phyloP scores from a whole-genome alignment of 2,797 vertebrate species.

The Neopelma chrysocephalum region DNA sequence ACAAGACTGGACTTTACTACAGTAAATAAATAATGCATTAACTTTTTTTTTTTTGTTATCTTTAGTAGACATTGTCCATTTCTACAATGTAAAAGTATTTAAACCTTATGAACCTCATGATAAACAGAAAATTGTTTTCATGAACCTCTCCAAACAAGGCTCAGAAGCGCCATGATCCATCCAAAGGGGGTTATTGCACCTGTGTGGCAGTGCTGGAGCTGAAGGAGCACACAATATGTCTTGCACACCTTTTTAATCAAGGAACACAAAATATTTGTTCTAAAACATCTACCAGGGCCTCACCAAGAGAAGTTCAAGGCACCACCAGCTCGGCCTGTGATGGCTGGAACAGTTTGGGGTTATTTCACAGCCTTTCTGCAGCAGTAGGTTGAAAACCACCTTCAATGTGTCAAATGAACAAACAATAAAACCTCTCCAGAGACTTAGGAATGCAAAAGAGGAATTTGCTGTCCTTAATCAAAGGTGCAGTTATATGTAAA shows the following conservation, averaged over 20 bases:
- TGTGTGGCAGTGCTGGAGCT: background rate
- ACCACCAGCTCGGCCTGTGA: background rate
- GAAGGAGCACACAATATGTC: background rate
- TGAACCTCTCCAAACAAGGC: background rate
- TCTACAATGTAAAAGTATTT: background rate
- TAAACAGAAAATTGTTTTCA: constrained; percentile 4
- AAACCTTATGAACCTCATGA: background rate
- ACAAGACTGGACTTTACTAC: background rate
- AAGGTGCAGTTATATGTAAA: background rate
- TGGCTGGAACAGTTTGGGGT: background rate
- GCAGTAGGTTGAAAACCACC: background rate
- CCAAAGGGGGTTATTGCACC: background rate
- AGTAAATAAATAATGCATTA: background rate
- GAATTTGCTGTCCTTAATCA: background rate
- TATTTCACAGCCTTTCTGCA: background rate
- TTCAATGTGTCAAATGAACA: background rate
- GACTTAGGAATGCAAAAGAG: background rate
- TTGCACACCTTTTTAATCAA: background rate
- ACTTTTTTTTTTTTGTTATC: background rate
- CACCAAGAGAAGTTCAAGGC: background rate
- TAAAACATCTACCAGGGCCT: background rate
- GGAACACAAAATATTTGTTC: background rate
- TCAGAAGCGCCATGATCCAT: background rate
- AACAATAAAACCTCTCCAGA: background rate
- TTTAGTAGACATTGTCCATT: background rate